Conservation (phyloP, 2,888 invertebrate genomes). For the Byasa hedistus region DNA sequence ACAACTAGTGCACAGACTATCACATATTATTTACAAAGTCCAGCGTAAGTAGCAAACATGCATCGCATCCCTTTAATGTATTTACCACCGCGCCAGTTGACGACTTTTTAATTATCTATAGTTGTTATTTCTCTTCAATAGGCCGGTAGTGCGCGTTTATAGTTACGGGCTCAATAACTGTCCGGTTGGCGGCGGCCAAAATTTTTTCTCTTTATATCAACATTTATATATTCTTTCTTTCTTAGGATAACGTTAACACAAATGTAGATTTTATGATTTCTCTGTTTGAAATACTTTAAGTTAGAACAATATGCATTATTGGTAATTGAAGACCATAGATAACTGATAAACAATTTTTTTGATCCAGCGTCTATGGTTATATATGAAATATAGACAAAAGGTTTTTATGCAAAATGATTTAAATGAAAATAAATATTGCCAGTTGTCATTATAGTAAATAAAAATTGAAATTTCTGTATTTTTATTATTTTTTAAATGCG, state of each 20-base stretch:
- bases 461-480: too few species aligned
- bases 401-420: too few species aligned
- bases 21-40: conserved; percentile 30
- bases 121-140: conserved; percentile 3
- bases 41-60: conserved; percentile 18
- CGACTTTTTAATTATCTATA: conserved; percentile 11
- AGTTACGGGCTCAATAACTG: conserved; percentile 6
- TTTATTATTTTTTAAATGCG: too few species aligned
- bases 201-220: conserved; percentile 16
- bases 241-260: conserved; percentile 17
- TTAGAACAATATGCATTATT: conserved; percentile 19
- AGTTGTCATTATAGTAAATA: too few species aligned
- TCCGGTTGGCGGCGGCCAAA: conserved; percentile 17
- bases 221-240: conserved; percentile 24
- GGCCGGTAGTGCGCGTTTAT: conserved; percentile 19
- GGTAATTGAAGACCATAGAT: neutral
- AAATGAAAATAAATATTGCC: too few species aligned
- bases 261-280: conserved; percentile 12
- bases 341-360: neutral
- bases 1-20: conserved; percentile 16
- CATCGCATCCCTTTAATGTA: neutral
- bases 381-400: too few species aligned
- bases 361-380: too few species aligned
- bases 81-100: conserved; percentile 11
- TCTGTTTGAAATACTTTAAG: conserved; percentile 9